A percentile compares a stretch with the other conserved stretches of the same genome.
These are phyloP conservation scores for Germaria angustata DNA, from an alignment of 2,888 invertebrate genomes.

Conservation along the genomic window DNA sequence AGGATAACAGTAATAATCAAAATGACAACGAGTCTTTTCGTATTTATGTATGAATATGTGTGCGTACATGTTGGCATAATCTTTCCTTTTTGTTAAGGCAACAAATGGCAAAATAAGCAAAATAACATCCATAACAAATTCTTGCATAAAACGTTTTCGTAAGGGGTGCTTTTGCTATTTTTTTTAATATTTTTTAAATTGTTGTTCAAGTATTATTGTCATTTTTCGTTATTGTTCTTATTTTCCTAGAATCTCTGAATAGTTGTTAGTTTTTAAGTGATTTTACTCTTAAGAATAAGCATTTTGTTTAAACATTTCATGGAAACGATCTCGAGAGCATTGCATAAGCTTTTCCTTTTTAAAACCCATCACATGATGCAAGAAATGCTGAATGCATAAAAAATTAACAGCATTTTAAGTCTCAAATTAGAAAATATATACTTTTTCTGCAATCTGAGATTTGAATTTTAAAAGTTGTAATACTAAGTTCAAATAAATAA, in stretches of 20 bases:
- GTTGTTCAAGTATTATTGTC: slow-evolving; percentile 30
- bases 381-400: too few species aligned
- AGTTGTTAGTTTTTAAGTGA: neutral
- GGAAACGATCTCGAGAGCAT: slow-evolving; percentile 6
- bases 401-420: too few species aligned
- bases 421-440: too few species aligned
- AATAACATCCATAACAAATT: neutral
- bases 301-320: neutral
- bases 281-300: neutral
- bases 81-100: neutral
- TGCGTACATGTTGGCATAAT: neutral
- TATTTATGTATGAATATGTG: neutral
- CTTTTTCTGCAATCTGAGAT: too few species aligned
- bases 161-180: too few species aligned
- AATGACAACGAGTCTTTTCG: slow-evolving; percentile 34
- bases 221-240: slow-evolving; percentile 26
- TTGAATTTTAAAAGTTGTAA: too few species aligned
- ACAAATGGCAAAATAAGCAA: neutral
- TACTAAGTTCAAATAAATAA: too few species aligned
- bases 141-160: slow-evolving; percentile 32
- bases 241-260: neutral
- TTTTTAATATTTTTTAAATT: neutral
- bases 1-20: slow-evolving; percentile 62
- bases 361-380: too few species aligned
- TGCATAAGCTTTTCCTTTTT: neutral